Evolutionary conservation across 1,140 invertebrate species (phyloP).

Genomic region (Pristionchus pacificus): DNA sequence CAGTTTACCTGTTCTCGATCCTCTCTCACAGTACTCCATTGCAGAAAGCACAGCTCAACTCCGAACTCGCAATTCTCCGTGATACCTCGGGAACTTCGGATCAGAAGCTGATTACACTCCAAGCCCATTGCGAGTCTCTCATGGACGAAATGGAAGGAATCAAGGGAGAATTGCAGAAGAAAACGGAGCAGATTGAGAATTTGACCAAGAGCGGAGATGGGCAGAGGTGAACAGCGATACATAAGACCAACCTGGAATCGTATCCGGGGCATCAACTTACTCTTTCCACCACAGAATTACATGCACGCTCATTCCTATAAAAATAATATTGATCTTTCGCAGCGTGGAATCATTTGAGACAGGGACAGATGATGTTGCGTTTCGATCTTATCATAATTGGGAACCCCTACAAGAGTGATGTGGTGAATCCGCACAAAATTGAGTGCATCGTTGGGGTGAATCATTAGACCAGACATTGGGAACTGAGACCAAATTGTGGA

Average conservation of each 20-base stretch:
- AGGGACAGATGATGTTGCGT: neutral
- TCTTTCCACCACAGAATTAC: neutral
- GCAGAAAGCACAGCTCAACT: no score
- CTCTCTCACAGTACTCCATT: no score
- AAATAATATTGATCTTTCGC: no score
- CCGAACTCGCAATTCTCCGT: no score
- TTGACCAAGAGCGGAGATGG: conserved; percentile 24
- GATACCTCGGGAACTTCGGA: no score
- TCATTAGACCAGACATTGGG: neutral
- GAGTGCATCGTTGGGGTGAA: no score
- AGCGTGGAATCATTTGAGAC: no score
- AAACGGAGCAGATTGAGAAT: conserved; percentile 31
- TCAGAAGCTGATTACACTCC: conserved; percentile 5
- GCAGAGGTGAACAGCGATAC: neutral
- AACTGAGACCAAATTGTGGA: no score
- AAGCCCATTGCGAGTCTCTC: conserved; percentile 27
- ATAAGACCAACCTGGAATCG: conserved; percentile 6
- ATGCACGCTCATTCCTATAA: no score
- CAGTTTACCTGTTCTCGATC: no score
- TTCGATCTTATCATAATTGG: neutral
- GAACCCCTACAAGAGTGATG: neutral
- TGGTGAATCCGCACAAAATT: neutral
- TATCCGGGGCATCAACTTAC: conserved; percentile 4
- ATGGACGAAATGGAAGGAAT: conserved; percentile 29
- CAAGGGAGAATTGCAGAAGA: conserved; percentile 32